A percentile compares a stretch with the other conserved stretches of the same genome.
These are phyloP conservation scores for Nasonovia ribisnigri DNA, from an alignment of 2,888 invertebrate species.

Conservation along the genomic window DNA sequence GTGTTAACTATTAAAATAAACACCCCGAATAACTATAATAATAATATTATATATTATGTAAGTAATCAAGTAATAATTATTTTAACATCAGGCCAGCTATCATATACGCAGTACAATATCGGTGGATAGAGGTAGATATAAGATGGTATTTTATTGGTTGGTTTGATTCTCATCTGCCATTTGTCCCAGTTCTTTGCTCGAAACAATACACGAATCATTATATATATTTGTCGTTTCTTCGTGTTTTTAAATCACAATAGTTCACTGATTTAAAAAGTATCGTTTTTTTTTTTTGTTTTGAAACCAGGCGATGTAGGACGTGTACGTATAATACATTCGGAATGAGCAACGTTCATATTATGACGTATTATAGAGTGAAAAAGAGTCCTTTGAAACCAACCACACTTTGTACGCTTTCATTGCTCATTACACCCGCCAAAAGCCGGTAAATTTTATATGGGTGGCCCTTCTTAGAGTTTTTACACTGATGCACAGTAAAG, in stretches of 20 bases:
- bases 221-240: background rate
- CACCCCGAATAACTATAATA: background rate
- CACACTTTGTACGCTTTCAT: background rate
- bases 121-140: background rate
- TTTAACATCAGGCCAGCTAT: background rate
- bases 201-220: background rate
- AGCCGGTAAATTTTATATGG: background rate
- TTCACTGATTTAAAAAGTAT: background rate
- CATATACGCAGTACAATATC: background rate
- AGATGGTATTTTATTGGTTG: background rate
- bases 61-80: background rate
- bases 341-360: background rate
- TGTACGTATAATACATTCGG: background rate
- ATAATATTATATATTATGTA: too few relatives aligned
- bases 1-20: too few relatives aligned
- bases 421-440: background rate
- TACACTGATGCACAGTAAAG: background rate
- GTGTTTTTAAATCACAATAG: background rate
- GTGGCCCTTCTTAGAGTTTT: background rate
- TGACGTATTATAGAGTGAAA: background rate
- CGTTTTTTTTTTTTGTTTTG: background rate
- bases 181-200: background rate
- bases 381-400: background rate
- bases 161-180: background rate
- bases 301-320: background rate